These are phyloP conservation scores for Ischnus inquisitorius DNA, from an alignment of 2,888 invertebrate genomes.

Conservation along the genomic window DNA sequence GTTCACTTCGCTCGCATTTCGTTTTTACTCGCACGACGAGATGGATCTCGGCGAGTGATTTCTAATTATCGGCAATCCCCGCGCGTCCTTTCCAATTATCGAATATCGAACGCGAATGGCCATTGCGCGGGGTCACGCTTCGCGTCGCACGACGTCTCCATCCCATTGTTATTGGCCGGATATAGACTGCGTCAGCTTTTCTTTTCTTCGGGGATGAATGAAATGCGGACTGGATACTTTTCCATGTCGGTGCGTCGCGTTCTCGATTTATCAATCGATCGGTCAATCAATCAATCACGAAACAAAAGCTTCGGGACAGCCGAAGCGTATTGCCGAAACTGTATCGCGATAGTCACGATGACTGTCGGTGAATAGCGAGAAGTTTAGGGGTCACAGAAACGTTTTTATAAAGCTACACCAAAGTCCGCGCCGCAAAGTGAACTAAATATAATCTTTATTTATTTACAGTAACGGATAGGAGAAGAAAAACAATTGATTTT, in stretches of 20 bases:
- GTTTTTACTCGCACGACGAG: constrained; percentile 13
- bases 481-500: too few relatives aligned
- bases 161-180: constrained; percentile 10
- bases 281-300: not conserved
- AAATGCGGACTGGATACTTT: constrained; percentile 1
- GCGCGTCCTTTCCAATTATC: constrained; percentile 39
- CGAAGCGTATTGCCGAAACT: not conserved
- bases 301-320: not conserved
- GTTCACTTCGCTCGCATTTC: constrained; percentile 16
- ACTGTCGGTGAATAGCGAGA: not conserved
- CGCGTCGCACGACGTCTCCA: not conserved
- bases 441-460: not conserved
- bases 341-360: not conserved
- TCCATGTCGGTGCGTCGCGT: not conserved
- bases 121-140: not conserved
- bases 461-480: too few relatives aligned
- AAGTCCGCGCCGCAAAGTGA: too few relatives aligned
- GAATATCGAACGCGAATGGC: constrained; percentile 9
- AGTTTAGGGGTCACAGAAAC: not conserved
- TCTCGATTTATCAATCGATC: constrained; percentile 15
- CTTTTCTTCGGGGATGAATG: not conserved
- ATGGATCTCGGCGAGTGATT: constrained; percentile 44
- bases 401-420: too few relatives aligned
- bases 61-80: constrained; percentile 57
- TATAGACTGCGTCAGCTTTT: not conserved